A percentile compares a stretch with the other conserved stretches of the same genome.
Conservation (phyloP, 2,888 invertebrate species). For the Notocelia uddmanniana region DNA sequence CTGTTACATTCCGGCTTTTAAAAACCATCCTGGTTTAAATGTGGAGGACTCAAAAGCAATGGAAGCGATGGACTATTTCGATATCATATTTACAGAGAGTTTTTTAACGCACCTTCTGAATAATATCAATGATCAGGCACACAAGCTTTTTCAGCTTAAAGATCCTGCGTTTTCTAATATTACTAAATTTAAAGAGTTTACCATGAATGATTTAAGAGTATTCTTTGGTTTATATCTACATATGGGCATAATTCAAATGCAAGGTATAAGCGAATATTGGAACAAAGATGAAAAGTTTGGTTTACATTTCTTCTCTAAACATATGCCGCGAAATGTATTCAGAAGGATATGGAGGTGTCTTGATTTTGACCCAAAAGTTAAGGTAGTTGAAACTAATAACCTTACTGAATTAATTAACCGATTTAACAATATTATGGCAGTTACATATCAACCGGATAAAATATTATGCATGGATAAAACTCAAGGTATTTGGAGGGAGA, state of each 20-base stretch:
- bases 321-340: slow-evolving; percentile 35
- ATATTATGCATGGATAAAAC: slow-evolving; percentile 26
- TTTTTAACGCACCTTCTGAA: slow-evolving; percentile 14
- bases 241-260: slow-evolving; percentile 39
- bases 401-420: slow-evolving; percentile 27
- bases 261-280: slow-evolving; percentile 30
- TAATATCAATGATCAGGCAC: slow-evolving; percentile 28
- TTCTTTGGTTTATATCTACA: slow-evolving; percentile 31
- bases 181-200: slow-evolving; percentile 12
- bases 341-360: slow-evolving; percentile 36
- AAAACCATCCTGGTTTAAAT: neutral
- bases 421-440: slow-evolving; percentile 26
- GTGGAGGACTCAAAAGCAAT: slow-evolving; percentile 6
- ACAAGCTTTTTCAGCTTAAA: slow-evolving; percentile 7
- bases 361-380: slow-evolving; percentile 9
- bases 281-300: slow-evolving; percentile 32
- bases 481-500: slow-evolving; percentile 16
- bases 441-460: slow-evolving; percentile 16
- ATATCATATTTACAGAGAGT: slow-evolving; percentile 12
- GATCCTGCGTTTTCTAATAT: slow-evolving; percentile 13
- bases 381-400: neutral
- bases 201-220: slow-evolving; percentile 27
- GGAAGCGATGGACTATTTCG: slow-evolving; percentile 27
- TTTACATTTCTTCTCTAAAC: slow-evolving; percentile 28
- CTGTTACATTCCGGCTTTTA: slow-evolving; percentile 11